A percentile compares a stretch with the other conserved stretches of the same genome.
phyloP scores from a whole-genome alignment of 1,140 invertebrate species.

The Caerostris extrusa region DNA sequence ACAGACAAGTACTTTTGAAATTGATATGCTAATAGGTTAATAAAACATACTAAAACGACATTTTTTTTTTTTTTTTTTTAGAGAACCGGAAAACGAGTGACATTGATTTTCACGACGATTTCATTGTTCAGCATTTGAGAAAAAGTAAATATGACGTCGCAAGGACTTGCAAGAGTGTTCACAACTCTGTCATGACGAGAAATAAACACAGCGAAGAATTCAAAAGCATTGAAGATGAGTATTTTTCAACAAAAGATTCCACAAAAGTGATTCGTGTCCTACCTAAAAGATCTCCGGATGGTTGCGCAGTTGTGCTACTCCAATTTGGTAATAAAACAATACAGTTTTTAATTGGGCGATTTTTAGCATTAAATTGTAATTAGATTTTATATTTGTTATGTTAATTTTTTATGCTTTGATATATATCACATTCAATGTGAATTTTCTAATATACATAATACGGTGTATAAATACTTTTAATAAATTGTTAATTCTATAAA shows the following conservation, averaged over 20 bases:
- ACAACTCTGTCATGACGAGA: background rate
- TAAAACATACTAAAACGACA: too few relatives aligned
- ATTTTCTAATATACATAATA: too few relatives aligned
- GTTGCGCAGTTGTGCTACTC: background rate
- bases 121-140: background rate
- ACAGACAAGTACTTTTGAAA: too few relatives aligned
- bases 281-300: background rate
- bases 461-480: too few relatives aligned
- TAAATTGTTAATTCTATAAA: too few relatives aligned
- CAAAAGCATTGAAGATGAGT: background rate
- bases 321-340: background rate
- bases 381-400: too few relatives aligned
- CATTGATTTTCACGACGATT: background rate
- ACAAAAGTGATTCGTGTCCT: background rate
- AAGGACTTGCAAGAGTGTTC: background rate
- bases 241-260: background rate
- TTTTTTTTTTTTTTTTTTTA: background rate
- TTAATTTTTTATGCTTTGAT: too few relatives aligned
- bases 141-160: background rate
- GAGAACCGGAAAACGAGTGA: background rate
- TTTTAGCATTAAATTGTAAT: too few relatives aligned
- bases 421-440: too few relatives aligned
- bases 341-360: too few relatives aligned
- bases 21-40: too few relatives aligned
- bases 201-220: background rate